phyloP scores from a whole-genome alignment of 2,888 invertebrate species.

The Trachelus troglodyta region DNA sequence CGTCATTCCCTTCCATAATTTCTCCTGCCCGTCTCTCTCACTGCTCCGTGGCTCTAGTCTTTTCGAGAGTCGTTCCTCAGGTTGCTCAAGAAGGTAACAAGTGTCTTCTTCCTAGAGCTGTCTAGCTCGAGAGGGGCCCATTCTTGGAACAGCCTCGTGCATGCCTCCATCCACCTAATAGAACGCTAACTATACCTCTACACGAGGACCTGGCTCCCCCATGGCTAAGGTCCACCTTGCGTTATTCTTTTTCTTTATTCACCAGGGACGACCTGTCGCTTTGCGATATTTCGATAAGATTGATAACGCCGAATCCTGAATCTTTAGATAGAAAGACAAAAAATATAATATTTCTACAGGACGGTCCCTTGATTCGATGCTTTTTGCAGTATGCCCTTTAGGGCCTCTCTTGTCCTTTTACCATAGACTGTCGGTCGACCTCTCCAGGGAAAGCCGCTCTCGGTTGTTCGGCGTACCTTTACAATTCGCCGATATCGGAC shows the following conservation, averaged over 20 bases:
- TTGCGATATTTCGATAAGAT: neutral
- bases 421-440: neutral
- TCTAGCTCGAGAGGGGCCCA: neutral
- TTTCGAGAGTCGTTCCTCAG: conserved; percentile 14
- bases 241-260: conserved; percentile 18
- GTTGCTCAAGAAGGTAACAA: conserved; percentile 21
- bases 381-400: neutral
- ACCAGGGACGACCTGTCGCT: neutral
- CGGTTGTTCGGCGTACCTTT: neutral
- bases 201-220: conserved; percentile 12
- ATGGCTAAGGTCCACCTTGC: conserved; percentile 21
- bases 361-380: neutral
- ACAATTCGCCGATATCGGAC: neutral
- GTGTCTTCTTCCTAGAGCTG: conserved; percentile 8
- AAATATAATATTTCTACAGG: neutral
- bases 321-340: neutral
- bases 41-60: conserved; percentile 1
- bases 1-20: conserved; percentile 2
- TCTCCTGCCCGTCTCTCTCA: neutral
- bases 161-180: conserved; percentile 16
- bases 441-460: neutral
- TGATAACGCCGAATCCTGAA: neutral
- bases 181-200: conserved; percentile 21
- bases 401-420: neutral
- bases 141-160: neutral